Conservation (phyloP, 2,797 vertebrate genomes). For the Neoniphon sammara region DNA sequence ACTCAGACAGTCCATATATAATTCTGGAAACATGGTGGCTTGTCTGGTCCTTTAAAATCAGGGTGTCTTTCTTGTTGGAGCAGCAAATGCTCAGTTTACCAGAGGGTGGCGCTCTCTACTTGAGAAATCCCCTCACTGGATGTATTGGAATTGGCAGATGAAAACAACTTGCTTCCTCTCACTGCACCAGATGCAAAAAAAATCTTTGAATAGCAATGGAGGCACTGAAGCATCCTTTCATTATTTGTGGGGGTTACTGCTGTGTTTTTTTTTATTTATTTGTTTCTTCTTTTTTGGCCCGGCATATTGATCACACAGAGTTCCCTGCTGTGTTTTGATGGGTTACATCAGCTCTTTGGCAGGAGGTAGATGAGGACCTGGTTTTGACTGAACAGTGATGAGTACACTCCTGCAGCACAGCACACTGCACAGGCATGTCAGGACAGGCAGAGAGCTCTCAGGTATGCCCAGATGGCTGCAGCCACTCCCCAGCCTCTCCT, state of each 20-base stretch:
- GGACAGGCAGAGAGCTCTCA: constrained; percentile 52
- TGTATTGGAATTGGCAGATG: neutral
- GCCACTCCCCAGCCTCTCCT: constrained; percentile 22
- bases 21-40: too few relatives aligned
- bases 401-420: too few relatives aligned
- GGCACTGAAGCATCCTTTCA: too few relatives aligned
- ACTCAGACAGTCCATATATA: too few relatives aligned
- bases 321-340: neutral
- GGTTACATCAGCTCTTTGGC: neutral
- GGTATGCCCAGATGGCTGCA: constrained; percentile 32
- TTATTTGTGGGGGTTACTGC: too few relatives aligned
- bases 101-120: constrained; percentile 51
- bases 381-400: neutral
- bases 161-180: neutral
- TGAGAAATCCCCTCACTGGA: neutral
- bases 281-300: too few relatives aligned
- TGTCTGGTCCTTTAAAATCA: too few relatives aligned
- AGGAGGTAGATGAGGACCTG: neutral
- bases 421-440: constrained; percentile 40
- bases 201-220: too few relatives aligned
- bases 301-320: too few relatives aligned
- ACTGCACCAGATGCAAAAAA: neutral
- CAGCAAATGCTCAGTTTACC: constrained; percentile 2
- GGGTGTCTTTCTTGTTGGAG: neutral
- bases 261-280: too few relatives aligned